Percentiles rank a stretch among this genome's conserved stretches.
These are phyloP conservation scores for Ptilonorhynchus violaceus DNA, from an alignment of 2,113 vertebrate genomes.

Conservation along the genomic window DNA sequence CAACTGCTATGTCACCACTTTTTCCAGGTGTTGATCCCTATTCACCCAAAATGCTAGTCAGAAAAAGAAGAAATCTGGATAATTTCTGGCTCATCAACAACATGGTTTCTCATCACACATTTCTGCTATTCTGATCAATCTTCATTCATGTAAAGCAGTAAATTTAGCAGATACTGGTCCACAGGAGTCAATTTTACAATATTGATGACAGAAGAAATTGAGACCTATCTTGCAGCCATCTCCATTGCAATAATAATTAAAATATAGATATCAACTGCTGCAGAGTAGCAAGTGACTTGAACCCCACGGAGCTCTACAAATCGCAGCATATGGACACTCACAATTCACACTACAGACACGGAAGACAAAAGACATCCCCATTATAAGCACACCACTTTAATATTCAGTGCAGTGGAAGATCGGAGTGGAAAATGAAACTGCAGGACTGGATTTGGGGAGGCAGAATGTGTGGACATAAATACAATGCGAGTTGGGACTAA, in stretches of 20 bases:
- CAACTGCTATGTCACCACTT: background rate
- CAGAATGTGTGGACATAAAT: background rate
- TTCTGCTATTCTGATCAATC: background rate
- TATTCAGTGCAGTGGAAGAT: background rate
- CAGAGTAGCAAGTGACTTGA: rapidly evolving
- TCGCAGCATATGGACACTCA: rapidly evolving
- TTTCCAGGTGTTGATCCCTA: background rate
- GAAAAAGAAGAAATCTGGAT: background rate
- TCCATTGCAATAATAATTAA: background rate
- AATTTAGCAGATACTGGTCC: background rate
- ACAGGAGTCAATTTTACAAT: background rate
- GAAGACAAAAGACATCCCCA: background rate
- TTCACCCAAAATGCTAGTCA: background rate
- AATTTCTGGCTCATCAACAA: background rate
- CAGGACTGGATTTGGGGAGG: background rate
- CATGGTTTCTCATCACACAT: background rate
- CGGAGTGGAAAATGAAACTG: background rate
- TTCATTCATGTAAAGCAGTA: background rate
- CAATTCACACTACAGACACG: background rate
- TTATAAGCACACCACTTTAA: background rate
- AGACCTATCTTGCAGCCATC: background rate
- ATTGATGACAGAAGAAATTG: background rate
- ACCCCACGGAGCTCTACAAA: background rate
- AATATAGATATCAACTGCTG: background rate
- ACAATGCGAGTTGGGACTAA: background rate